Percentiles rank a stretch among this genome's conserved stretches.
These are phyloP conservation scores for Aelia acuminata DNA, from an alignment of 2,888 invertebrate species.

Conservation along the genomic window DNA sequence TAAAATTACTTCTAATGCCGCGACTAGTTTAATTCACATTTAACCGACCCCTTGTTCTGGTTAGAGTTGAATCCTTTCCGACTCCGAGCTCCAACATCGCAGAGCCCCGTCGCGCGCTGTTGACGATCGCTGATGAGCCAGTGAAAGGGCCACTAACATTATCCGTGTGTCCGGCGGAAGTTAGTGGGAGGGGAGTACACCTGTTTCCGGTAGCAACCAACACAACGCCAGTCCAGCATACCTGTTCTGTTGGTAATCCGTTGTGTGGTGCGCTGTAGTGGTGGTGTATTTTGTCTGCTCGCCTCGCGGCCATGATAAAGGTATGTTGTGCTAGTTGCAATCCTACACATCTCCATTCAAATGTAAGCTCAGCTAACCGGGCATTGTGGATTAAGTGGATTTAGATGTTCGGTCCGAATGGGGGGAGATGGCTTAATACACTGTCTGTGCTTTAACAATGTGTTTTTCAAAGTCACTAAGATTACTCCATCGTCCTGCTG, in stretches of 20 bases:
- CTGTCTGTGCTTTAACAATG: not conserved
- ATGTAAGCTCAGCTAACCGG: not conserved
- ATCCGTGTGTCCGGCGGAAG: constrained; percentile 55
- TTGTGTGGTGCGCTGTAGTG: not conserved
- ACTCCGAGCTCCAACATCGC: not conserved
- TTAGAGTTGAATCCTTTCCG: not conserved
- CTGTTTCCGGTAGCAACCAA: constrained; percentile 55
- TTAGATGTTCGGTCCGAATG: not conserved
- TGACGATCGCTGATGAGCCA: constrained; percentile 33
- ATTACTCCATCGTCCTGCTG: no score
- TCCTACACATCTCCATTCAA: not conserved
- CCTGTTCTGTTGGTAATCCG: constrained; percentile 1
- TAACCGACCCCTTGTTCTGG: not conserved
- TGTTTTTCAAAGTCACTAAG: not conserved
- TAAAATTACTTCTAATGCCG: no score
- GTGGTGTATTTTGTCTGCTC: not conserved
- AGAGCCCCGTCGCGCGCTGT: not conserved
- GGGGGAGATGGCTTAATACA: not conserved
- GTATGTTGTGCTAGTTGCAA: constrained; percentile 6
- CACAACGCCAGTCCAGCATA: constrained; percentile 36
- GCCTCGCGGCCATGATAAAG: not conserved
- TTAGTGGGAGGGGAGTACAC: constrained; percentile 47
- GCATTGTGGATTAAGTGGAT: not conserved
- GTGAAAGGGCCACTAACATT: constrained; percentile 45
- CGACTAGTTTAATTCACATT: no score